Conservation (phyloP, 2,113 vertebrate species). For the Gavialis gangeticus region DNA sequence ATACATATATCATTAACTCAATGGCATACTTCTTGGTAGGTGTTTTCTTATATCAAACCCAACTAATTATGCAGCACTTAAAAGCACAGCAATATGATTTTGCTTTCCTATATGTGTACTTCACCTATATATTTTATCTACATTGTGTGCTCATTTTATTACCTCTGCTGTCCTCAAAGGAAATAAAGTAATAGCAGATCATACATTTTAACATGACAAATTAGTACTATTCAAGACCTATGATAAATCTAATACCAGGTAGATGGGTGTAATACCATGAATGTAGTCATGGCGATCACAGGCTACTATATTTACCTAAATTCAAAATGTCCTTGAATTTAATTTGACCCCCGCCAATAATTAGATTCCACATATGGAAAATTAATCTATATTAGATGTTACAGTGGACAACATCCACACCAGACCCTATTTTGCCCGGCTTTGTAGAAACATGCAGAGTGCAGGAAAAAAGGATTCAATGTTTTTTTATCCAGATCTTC, state of each 20-base stretch:
- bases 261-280: background rate
- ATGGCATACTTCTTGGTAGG: background rate
- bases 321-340: background rate
- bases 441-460: no score
- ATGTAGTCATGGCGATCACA: background rate
- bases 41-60: background rate
- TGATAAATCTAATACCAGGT: background rate
- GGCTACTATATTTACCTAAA: background rate
- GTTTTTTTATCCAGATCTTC: no score
- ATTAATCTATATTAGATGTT: no score
- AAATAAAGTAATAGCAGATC: background rate
- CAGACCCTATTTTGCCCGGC: no score
- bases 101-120: background rate
- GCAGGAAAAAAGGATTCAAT: no score
- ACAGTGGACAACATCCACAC: no score
- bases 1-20: background rate
- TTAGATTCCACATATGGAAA: no score
- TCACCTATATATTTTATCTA: background rate
- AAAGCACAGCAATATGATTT: fast-evolving
- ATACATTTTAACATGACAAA: background rate
- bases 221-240: background rate
- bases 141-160: background rate
- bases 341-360: background rate
- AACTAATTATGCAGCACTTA: background rate
- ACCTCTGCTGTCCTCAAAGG: background rate